Percentiles rank a stretch among this genome's conserved stretches.
Conservation (phyloP, 2,113 vertebrate species). For the Epinephelus fuscoguttatus region DNA sequence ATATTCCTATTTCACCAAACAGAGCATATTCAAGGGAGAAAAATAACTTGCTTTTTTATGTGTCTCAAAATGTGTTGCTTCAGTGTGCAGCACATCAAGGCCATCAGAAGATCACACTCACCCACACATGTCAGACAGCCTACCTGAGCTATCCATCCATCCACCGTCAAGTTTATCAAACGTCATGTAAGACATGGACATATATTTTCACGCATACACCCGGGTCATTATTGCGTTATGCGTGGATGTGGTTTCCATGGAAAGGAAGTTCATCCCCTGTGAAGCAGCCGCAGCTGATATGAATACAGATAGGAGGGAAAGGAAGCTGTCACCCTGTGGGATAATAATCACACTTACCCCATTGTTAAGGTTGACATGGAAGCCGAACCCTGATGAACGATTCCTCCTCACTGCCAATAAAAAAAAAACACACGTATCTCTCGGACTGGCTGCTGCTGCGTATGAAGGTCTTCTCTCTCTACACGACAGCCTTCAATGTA, state of each 20-base stretch:
- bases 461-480: conserved; percentile 73
- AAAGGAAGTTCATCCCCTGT: conserved; percentile 59
- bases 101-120: conserved; percentile 27
- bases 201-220: conserved; percentile 43
- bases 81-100: conserved; percentile 26
- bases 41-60: neutral
- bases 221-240: conserved; percentile 30
- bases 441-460: conserved; percentile 69
- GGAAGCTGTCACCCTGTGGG: conserved; percentile 27
- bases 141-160: neutral
- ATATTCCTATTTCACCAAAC: conserved; percentile 1
- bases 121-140: conserved; percentile 18
- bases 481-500: conserved; percentile 59
- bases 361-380: conserved; percentile 74
- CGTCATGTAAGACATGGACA: conserved; percentile 7
- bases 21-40: neutral
- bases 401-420: conserved; percentile 47
- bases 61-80: conserved; percentile 10
- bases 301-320: conserved; percentile 45
- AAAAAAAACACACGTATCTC: conserved; percentile 34
- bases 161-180: conserved; percentile 3
- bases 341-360: conserved; percentile 79
- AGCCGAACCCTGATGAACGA: conserved; percentile 31
- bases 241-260: conserved; percentile 46
- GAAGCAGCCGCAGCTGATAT: conserved; percentile 55